Conservation (phyloP, 2,797 vertebrate species). For the Mustela erminea region DNA sequence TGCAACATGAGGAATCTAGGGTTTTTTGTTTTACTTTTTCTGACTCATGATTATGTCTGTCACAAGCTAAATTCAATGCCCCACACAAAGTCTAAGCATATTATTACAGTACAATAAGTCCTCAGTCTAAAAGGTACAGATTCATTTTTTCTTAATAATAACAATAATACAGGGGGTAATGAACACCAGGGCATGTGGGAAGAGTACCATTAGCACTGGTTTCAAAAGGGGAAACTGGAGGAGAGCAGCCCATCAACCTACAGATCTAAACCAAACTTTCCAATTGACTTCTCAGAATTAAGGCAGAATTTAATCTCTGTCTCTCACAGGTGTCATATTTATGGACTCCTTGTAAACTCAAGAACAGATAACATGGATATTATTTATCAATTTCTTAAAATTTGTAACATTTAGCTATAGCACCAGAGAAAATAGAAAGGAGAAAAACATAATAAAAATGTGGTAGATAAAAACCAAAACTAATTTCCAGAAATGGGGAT, state of each 20-base stretch:
- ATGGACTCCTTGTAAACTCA: background rate
- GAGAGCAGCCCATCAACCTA: background rate
- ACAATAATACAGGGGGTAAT: too few species aligned
- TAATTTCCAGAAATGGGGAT: background rate
- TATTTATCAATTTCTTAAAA: background rate
- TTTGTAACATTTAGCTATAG: background rate
- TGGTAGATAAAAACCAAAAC: background rate
- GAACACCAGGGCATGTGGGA: fast-evolving
- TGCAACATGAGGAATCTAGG: background rate
- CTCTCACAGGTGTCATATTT: background rate
- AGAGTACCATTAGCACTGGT: too few species aligned
- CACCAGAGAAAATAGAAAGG: background rate
- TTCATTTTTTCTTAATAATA: background rate
- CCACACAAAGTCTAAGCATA: background rate
- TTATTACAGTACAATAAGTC: background rate
- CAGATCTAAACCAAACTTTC: background rate
- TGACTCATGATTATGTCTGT: background rate
- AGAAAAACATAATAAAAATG: background rate
- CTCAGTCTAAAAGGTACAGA: background rate
- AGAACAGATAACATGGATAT: background rate
- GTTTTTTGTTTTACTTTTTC: background rate
- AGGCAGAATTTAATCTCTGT: background rate
- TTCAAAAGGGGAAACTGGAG: background rate
- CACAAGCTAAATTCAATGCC: background rate
- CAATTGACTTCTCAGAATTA: background rate